Percentiles rank a stretch among this genome's conserved stretches.
Evolutionary conservation across 2,797 vertebrate species (phyloP).

Genomic region (Hapalemur alaotrensis): DNA sequence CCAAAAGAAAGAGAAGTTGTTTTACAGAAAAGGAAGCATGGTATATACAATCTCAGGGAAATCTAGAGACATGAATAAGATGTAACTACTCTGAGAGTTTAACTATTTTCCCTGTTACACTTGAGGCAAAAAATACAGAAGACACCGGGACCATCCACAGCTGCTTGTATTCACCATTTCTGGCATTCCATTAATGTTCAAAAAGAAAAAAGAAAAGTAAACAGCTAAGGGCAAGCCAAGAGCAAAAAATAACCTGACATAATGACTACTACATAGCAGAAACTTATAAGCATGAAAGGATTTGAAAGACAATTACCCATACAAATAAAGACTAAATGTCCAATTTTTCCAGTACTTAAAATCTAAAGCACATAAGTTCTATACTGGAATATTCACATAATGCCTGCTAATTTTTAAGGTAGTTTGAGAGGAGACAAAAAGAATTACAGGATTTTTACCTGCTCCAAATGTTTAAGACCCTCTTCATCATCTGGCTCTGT

Average conservation of each 20-base stretch:
- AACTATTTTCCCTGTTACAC: not conserved
- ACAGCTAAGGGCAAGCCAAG: slow-evolving; percentile 73
- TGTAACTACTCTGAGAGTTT: not conserved
- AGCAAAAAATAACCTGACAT: slow-evolving; percentile 75
- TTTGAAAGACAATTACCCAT: slow-evolving; percentile 71
- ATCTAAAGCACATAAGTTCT: not conserved
- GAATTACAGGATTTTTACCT: slow-evolving; percentile 84
- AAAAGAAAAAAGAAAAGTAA: slow-evolving; percentile 76
- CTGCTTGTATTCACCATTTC: slow-evolving; percentile 69
- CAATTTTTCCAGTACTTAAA: slow-evolving; percentile 31
- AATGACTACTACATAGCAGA: slow-evolving; percentile 75
- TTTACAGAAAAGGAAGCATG: not conserved
- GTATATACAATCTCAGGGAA: not conserved
- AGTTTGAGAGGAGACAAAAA: not conserved
- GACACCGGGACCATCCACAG: slow-evolving; percentile 38
- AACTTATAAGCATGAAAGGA: slow-evolving; percentile 76
- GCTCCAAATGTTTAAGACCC: slow-evolving; percentile 97
- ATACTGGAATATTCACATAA: slow-evolving; percentile 1
- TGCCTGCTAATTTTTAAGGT: not conserved
- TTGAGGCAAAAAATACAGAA: slow-evolving; percentile 42
- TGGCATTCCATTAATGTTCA: slow-evolving; percentile 71
- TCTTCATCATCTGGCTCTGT: slow-evolving; percentile 96
- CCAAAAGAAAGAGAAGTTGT: not conserved
- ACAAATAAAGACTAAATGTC: slow-evolving; percentile 45
- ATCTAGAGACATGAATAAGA: slow-evolving; percentile 29